These are phyloP conservation scores for Prionailurus viverrinus DNA, from an alignment of 2,113 vertebrate species.

Conservation along the genomic window DNA sequence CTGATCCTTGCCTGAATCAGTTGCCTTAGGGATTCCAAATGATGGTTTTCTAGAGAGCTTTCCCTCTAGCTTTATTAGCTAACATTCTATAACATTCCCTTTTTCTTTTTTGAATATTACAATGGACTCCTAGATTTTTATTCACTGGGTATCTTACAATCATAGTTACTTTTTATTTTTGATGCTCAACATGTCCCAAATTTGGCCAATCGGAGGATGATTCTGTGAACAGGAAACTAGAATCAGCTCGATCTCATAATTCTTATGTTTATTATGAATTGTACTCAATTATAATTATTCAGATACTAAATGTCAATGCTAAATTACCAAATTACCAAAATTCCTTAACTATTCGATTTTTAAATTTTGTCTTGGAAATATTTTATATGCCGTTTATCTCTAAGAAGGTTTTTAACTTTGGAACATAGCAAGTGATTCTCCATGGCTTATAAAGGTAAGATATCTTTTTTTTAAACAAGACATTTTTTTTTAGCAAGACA, in stretches of 20 bases:
- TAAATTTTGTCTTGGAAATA: neutral
- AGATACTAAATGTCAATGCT: conserved; percentile 26
- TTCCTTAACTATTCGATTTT: neutral
- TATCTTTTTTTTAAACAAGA: neutral
- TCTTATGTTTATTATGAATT: neutral
- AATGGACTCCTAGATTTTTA: neutral
- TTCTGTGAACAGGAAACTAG: conserved; percentile 53
- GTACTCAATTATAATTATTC: neutral
- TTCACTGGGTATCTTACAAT: conserved; percentile 2
- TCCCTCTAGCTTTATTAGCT: neutral
- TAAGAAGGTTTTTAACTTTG: conserved; percentile 26
- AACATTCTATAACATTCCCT: neutral
- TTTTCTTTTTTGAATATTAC: neutral
- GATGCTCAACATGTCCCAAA: neutral
- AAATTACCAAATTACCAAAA: neutral
- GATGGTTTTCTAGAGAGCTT: conserved; percentile 43
- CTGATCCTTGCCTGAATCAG: neutral
- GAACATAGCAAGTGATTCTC: neutral
- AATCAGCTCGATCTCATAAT: conserved; percentile 33
- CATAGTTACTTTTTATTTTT: neutral
- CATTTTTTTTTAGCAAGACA: neutral
- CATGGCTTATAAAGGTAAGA: conserved; percentile 25
- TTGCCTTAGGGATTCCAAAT: neutral
- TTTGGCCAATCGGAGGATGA: neutral
- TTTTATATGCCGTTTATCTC: neutral